These are phyloP conservation scores for Pseudorasbora parva DNA, from an alignment of 2,113 vertebrate species.

Conservation along the genomic window DNA sequence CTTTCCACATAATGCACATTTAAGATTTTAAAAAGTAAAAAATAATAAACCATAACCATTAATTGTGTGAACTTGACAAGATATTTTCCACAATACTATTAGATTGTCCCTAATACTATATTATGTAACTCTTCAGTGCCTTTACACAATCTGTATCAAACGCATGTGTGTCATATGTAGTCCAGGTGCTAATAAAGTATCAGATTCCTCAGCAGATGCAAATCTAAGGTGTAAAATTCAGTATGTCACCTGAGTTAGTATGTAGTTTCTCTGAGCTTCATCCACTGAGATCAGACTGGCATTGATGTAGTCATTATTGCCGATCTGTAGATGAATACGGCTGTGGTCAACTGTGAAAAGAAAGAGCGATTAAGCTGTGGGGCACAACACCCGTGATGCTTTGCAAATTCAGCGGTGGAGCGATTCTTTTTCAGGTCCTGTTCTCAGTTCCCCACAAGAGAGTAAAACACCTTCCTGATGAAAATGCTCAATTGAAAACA, in stretches of 20 bases:
- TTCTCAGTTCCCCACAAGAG: slow-evolving; percentile 56
- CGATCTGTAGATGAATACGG: slow-evolving; percentile 91
- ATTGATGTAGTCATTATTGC: slow-evolving; percentile 95
- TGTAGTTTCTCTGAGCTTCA: slow-evolving; percentile 95
- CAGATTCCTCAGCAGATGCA: not conserved
- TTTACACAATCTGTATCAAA: not conserved
- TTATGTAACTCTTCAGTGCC: not conserved
- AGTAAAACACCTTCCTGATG: slow-evolving; percentile 23
- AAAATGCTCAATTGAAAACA: slow-evolving; percentile 1
- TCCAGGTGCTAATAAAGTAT: not conserved
- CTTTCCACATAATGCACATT: not conserved
- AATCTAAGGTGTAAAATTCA: not conserved
- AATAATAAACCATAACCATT: no score
- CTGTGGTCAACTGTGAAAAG: slow-evolving; percentile 91
- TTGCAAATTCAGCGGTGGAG: slow-evolving; percentile 42
- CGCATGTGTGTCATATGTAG: not conserved
- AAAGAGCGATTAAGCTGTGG: slow-evolving; percentile 51
- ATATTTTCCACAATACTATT: not conserved
- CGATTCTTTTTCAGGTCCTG: slow-evolving; percentile 53
- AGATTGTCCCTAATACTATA: not conserved
- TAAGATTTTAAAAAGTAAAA: no score
- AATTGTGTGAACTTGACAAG: not conserved
- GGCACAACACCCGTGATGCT: slow-evolving; percentile 34
- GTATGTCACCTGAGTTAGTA: slow-evolving; percentile 92
- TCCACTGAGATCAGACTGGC: slow-evolving; percentile 94